Conservation (phyloP, 2,797 vertebrate species). For the Spheniscus humboldti region DNA sequence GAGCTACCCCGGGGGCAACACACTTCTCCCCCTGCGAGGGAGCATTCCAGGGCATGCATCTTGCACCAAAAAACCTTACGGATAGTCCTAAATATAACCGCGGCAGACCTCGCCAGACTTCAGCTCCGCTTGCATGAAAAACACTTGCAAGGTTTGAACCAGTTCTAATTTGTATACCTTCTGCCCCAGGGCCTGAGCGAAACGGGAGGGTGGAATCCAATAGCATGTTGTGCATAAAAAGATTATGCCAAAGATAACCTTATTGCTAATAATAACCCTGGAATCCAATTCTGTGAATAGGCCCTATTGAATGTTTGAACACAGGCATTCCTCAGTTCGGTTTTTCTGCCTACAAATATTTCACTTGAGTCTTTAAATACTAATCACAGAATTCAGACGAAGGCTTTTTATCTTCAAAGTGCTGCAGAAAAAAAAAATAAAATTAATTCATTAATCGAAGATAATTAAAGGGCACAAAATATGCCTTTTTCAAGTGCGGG, state of each 20-base stretch:
- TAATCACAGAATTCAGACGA: constrained; percentile 45
- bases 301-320: constrained; percentile 38
- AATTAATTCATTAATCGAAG: constrained; percentile 59
- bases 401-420: constrained; percentile 60
- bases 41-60: accelerated
- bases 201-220: constrained; percentile 42
- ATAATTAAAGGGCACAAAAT: constrained; percentile 63
- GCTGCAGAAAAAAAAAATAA: constrained; percentile 1
- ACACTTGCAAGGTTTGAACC: constrained; percentile 1
- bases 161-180: constrained; percentile 21
- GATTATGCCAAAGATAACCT: constrained; percentile 60
- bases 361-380: constrained; percentile 49
- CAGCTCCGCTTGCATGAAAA: neutral
- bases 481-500: neutral
- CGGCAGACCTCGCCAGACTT: neutral
- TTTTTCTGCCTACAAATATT: constrained; percentile 54
- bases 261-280: constrained; percentile 66
- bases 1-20: neutral
- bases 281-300: constrained; percentile 54
- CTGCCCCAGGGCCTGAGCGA: neutral
- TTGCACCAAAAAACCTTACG: neutral
- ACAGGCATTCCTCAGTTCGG: constrained; percentile 60
- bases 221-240: constrained; percentile 41
- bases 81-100: neutral
- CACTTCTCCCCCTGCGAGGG: accelerated